Base-by-base conservation (phyloP, 2,797 vertebrate genomes). In the Phoxinus dragarum region DNA sequence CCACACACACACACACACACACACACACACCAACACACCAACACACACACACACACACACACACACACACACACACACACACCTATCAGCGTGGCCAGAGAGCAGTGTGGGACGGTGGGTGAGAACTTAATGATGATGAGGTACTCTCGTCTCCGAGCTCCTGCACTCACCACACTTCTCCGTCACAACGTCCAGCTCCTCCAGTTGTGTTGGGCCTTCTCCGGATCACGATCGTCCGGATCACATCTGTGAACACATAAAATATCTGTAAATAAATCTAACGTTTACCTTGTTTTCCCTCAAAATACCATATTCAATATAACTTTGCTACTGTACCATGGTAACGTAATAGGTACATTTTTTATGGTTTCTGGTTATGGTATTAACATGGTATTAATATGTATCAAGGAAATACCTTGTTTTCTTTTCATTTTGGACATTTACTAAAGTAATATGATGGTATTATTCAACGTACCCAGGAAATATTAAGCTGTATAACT, bases 41-140 rank as follows among this genome's bases (percentile, higher is more conserved):
- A n/a, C 47, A 12, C 21, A 40, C 82, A 38, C 36, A 88, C 94
- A 93, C 93, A 99, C 98, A n/a, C 47, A 12, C 21, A 40, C 82
- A 38, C 36, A 88, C 94, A 93, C 93, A 99, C 98, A n/a, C 47
- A 12, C 21, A 40, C 82, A 38, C 36, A 88, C 94, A 93, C 93
- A 99, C 98, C 98, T 17, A 99, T 99, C 85, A 99, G 96, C 1
- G 98, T 99, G 0, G 98, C 98, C 93, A 99, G 90, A 34, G 98
- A 99, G 92, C 98, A 99, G 93, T 99, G 98, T 76, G 98, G 98
- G 85, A 98, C 97, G 6, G 98, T 99, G 0, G 98, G 98, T 2
- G 97, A 98, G 90, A 99, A 99, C 91, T 92, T 97, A 94, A 99
- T 99, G 66, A 95, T 92, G 74, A 99, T 97, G 87, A 99, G 95